Conservation (phyloP, 2,797 vertebrate genomes). For the Labeo calbasu region DNA sequence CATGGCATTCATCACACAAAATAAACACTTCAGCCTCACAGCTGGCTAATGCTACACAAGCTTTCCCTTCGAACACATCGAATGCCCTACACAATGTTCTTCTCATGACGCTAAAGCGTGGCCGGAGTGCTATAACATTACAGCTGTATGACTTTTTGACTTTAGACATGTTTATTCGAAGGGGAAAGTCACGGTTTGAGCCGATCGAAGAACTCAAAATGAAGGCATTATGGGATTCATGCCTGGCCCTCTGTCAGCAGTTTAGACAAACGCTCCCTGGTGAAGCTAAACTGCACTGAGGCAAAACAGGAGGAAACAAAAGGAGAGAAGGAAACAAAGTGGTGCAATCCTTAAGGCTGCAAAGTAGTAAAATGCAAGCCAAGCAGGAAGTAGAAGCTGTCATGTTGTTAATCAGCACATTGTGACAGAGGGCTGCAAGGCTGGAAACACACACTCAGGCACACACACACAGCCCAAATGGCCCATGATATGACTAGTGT, state of each 20-base stretch:
- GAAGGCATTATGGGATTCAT: constrained; percentile 45
- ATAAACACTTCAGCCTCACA: constrained; percentile 61
- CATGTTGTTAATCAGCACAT: constrained; percentile 81
- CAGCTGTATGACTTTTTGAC: constrained; percentile 40
- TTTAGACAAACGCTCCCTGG: constrained; percentile 50
- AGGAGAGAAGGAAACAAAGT: constrained; percentile 67
- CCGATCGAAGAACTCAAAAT: constrained; percentile 40
- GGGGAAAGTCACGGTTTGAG: constrained; percentile 25
- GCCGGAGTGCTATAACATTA: constrained; percentile 4
- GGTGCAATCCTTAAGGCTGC: constrained; percentile 74
- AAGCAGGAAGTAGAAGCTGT: constrained; percentile 80
- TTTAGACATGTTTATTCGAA: constrained; percentile 29
- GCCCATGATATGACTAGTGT: constrained; percentile 3
- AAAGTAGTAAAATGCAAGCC: constrained; percentile 79
- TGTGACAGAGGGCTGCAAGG: constrained; percentile 75
- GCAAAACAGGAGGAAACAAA: constrained; percentile 51
- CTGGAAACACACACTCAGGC: constrained; percentile 67
- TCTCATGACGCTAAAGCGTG: neutral
- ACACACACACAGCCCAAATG: constrained; percentile 36
- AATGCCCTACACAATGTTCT: constrained; percentile 22
- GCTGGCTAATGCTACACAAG: constrained; percentile 53
- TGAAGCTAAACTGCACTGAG: constrained; percentile 44
- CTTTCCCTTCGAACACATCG: constrained; percentile 18
- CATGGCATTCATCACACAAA: constrained; percentile 77
- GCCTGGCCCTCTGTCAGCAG: constrained; percentile 51